Evolutionary conservation across 2,888 invertebrate species (phyloP).

Genomic region (Metellina segmentata): DNA sequence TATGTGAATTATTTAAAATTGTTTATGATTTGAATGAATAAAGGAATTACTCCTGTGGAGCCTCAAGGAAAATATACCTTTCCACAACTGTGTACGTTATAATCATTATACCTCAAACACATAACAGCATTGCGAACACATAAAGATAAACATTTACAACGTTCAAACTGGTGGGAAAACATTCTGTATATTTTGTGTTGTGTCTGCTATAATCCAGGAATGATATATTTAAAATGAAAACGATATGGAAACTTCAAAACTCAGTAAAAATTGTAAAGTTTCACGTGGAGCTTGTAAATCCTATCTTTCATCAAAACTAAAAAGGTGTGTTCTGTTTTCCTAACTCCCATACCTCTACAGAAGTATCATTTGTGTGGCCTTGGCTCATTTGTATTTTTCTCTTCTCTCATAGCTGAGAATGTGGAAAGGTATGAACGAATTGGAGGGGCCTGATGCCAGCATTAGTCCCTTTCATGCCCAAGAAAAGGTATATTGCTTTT

Average conservation of each 20-base stretch:
- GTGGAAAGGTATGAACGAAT: constrained; percentile 49
- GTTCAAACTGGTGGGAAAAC: too few relatives aligned
- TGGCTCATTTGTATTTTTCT: constrained; percentile 67
- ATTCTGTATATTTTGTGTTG: too few relatives aligned
- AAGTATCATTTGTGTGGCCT: constrained; percentile 43
- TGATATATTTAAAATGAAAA: not conserved
- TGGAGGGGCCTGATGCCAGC: constrained; percentile 67
- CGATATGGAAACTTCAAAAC: not conserved
- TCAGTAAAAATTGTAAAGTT: not conserved
- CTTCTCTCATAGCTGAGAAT: constrained; percentile 60
- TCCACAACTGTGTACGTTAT: constrained; percentile 43
- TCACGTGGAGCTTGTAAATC: not conserved
- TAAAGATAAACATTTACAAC: too few relatives aligned
- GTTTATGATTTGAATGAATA: constrained; percentile 33
- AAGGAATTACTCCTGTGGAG: not conserved
- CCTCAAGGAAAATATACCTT: constrained; percentile 26
- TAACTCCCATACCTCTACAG: constrained; percentile 44
- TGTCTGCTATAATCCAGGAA: not conserved
- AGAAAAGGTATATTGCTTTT: constrained; percentile 60
- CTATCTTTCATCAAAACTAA: not conserved
- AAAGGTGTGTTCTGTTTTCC: constrained; percentile 39
- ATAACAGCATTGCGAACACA: not conserved
- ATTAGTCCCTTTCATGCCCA: constrained; percentile 69
- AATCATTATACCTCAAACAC: constrained; percentile 20
- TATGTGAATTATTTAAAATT: constrained; percentile 17